Evolutionary conservation across 1,140 invertebrate genomes (phyloP), one percentile per base, ranked within the genome.

Genomic region (Lithobius niger): DNA sequence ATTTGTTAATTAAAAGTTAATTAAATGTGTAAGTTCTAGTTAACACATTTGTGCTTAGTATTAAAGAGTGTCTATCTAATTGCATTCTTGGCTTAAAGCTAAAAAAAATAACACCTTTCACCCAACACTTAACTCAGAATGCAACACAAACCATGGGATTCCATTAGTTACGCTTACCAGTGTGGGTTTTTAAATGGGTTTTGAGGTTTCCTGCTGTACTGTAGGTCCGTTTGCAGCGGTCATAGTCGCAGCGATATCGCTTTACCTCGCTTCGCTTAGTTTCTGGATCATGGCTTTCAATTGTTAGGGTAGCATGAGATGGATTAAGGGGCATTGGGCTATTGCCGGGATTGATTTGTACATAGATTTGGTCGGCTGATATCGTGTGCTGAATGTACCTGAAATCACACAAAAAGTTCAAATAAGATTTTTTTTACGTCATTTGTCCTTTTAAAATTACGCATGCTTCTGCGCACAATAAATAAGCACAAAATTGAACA

Each of bases 101-200:
- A n/a, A n/a, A n/a, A n/a, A n/a, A n/a, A n/a, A n/a, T n/a, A n/a
- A n/a, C n/a, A n/a, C n/a, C n/a, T n/a, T n/a, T n/a, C n/a, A n/a
- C n/a, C n/a, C n/a, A n/a, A n/a, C n/a, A n/a, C n/a, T n/a, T n/a
- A n/a, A n/a, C n/a, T n/a, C n/a, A n/a, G n/a, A n/a, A n/a, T n/a
- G n/a, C n/a, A n/a, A n/a, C n/a, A n/a, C n/a, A n/a, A n/a, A n/a
- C n/a, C n/a, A n/a, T n/a, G n/a, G n/a, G n/a, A n/a, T n/a, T n/a
- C n/a, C n/a, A n/a, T n/a, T n/a, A n/a, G n/a, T n/a, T n/a, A n/a
- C n/a, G n/a, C 31, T n/a, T 45, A 94, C 92, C 91, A 84, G 83
- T 91, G 65, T 97, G 92, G 56, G 88, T 93, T 78, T 95, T 95
- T 77, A 92, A 82, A 72, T 97, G 93, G 51, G 91, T 96, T 65